phyloP scores from a whole-genome alignment of 2,113 vertebrate genomes.

The Dicrurus megarhynchus region DNA sequence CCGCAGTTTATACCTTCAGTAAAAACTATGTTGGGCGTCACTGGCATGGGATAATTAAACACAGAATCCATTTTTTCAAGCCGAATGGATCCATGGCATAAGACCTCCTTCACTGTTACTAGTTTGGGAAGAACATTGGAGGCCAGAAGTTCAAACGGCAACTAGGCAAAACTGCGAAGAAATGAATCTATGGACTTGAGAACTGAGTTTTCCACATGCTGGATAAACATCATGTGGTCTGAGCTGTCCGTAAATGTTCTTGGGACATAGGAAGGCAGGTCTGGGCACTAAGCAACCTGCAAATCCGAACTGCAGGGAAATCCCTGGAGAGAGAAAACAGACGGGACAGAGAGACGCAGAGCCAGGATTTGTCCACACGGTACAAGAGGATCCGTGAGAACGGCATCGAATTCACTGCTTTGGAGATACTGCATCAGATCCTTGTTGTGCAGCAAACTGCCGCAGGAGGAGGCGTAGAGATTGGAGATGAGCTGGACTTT shows the following conservation, averaged over 20 bases:
- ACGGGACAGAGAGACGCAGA: conserved; percentile 69
- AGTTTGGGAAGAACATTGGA: conserved; percentile 65
- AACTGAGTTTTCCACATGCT: conserved; percentile 75
- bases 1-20: conserved; percentile 72
- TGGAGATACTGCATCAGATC: conserved; percentile 70
- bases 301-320: conserved; percentile 76
- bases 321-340: conserved; percentile 73
- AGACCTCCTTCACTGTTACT: conserved; percentile 70
- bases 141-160: conserved; percentile 65
- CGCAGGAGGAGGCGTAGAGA: conserved; percentile 54
- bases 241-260: conserved; percentile 36
- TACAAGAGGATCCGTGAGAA: conserved; percentile 81
- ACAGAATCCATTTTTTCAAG: conserved; percentile 79
- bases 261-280: conserved; percentile 76
- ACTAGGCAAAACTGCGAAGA: conserved; percentile 67
- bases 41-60: conserved; percentile 75
- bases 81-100: conserved; percentile 72
- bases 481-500: neutral
- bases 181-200: conserved; percentile 44
- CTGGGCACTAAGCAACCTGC: conserved; percentile 73
- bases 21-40: conserved; percentile 76
- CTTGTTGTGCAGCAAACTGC: conserved; percentile 67
- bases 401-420: conserved; percentile 56
- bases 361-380: conserved; percentile 81
- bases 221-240: conserved; percentile 73